These are phyloP conservation scores for Diplazon laetatorius DNA, from an alignment of 2,888 invertebrate species.

Conservation along the genomic window DNA sequence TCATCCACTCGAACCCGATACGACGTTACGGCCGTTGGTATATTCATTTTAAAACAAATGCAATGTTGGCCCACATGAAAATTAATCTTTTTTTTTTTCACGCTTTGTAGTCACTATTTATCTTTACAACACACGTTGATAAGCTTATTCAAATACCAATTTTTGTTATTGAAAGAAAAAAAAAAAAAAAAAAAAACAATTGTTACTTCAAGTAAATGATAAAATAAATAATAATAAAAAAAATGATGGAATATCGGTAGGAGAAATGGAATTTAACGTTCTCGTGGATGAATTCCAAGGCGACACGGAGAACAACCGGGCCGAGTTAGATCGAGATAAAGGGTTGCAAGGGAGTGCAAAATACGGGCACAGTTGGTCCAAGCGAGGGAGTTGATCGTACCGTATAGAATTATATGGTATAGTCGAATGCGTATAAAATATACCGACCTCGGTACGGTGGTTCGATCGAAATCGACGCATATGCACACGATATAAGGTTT, in stretches of 20 bases:
- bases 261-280: not conserved
- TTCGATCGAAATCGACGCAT: conserved; percentile 52
- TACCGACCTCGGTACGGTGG: too few relatives aligned
- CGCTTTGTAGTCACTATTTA: too few relatives aligned
- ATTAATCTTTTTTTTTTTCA: not conserved
- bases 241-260: not conserved
- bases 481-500: conserved; percentile 24
- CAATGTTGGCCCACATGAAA: not conserved
- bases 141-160: too few relatives aligned
- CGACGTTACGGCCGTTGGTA: not conserved
- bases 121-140: too few relatives aligned
- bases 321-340: conserved; percentile 16
- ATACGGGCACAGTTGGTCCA: conserved; percentile 60
- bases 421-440: too few relatives aligned
- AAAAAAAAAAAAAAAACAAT: too few relatives aligned
- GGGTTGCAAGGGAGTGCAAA: conserved; percentile 45
- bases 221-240: not conserved
- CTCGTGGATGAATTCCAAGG: conserved; percentile 11
- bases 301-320: not conserved
- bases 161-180: too few relatives aligned
- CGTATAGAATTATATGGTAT: conserved; percentile 40
- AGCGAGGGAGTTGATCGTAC: conserved; percentile 55
- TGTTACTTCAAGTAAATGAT: not conserved
- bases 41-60: not conserved
- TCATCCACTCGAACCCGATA: not conserved